These are phyloP conservation scores for Apoda limacodes DNA, from an alignment of 2,888 invertebrate species.

Conservation along the genomic window DNA sequence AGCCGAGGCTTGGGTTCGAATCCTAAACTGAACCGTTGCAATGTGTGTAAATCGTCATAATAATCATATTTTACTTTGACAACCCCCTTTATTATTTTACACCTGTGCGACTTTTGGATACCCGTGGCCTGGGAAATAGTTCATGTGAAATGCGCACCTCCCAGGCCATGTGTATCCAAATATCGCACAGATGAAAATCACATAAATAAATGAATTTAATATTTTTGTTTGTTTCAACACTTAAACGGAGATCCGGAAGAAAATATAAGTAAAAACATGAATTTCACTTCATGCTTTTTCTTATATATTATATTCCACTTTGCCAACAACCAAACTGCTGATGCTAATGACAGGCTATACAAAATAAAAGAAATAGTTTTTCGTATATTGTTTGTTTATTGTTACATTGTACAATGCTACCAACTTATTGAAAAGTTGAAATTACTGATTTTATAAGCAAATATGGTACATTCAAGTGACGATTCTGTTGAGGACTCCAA, in stretches of 20 bases:
- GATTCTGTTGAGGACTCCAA: slow-evolving; percentile 8
- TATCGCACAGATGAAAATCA: too few relatives aligned
- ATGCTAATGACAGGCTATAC: slow-evolving; percentile 13
- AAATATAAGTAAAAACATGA: slow-evolving; percentile 4
- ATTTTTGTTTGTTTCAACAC: slow-evolving; percentile 1
- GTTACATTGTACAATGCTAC: slow-evolving; percentile 9
- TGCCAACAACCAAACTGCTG: slow-evolving; percentile 11
- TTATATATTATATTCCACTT: too few relatives aligned
- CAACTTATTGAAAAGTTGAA: slow-evolving; percentile 7
- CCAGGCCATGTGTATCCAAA: too few relatives aligned
- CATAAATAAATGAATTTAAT: too few relatives aligned
- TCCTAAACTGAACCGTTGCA: too few relatives aligned
- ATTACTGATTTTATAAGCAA: slow-evolving; percentile 8
- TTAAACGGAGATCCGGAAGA: background rate
- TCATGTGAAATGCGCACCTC: too few relatives aligned
- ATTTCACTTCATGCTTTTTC: slow-evolving; percentile 5
- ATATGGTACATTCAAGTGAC: slow-evolving; percentile 7
- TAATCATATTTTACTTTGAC: too few relatives aligned
- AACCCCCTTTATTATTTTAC: too few relatives aligned
- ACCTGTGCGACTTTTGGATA: too few relatives aligned
- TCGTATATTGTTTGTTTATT: slow-evolving; percentile 8
- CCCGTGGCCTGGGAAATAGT: slow-evolving; percentile 7
- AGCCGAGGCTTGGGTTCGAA: too few relatives aligned
- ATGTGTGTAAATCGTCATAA: too few relatives aligned
- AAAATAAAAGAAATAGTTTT: slow-evolving; percentile 13